Evolutionary conservation across 2,888 invertebrate genomes (phyloP).

Genomic region (Anoplius nigerrimus): DNA sequence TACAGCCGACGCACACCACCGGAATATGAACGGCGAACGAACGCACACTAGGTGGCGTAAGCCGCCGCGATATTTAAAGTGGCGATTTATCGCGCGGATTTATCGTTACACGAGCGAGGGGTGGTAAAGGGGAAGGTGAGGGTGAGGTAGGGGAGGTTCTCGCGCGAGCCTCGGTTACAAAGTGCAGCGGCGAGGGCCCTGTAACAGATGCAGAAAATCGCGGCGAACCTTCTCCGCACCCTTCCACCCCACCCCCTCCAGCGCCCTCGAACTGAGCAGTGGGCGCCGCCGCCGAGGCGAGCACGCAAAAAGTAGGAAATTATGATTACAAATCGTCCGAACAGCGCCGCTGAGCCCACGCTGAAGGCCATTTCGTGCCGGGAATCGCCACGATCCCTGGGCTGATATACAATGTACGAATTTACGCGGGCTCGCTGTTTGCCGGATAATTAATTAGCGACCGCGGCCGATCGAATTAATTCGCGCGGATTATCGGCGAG

Average conservation of each 20-base stretch:
- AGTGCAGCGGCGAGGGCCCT: not conserved
- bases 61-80: slow-evolving; percentile 44
- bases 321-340: slow-evolving; percentile 53
- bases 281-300: not conserved
- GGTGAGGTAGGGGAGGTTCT: slow-evolving; percentile 5
- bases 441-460: no score
- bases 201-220: slow-evolving; percentile 54
- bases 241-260: no score
- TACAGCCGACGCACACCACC: slow-evolving; percentile 1
- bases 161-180: not conserved
- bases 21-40: slow-evolving; percentile 26
- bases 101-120: slow-evolving; percentile 3
- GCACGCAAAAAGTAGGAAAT: slow-evolving; percentile 38
- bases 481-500: no score
- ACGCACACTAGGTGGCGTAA: slow-evolving; percentile 6
- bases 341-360: slow-evolving; percentile 1
- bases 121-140: slow-evolving; percentile 18
- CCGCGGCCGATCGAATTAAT: no score
- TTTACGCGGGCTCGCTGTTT: no score
- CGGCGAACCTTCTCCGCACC: slow-evolving; percentile 12
- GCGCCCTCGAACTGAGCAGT: no score
- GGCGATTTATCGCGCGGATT: slow-evolving; percentile 55
- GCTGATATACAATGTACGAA: no score
- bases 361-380: no score
- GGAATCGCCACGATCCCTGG: no score